Conservation (phyloP, 64 coral and sea anemone genomes). For the Montipora sp. region DNA sequence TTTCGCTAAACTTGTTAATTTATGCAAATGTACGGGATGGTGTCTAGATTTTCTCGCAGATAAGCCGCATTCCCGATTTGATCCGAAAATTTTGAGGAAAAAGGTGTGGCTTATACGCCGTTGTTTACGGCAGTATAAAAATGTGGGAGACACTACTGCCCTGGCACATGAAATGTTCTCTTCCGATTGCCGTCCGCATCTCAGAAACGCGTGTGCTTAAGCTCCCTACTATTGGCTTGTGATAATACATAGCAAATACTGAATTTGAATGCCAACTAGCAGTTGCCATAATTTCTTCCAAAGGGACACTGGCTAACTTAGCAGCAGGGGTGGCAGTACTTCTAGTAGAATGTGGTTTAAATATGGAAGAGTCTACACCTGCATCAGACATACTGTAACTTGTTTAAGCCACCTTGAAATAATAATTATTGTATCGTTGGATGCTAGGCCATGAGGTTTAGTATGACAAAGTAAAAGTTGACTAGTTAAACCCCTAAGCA, state of each 20-base stretch:
- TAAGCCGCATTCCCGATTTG: no score
- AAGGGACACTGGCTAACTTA: slow-evolving; percentile 46
- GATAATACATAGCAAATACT: slow-evolving; percentile 62
- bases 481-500: slow-evolving; percentile 26
- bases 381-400: slow-evolving; percentile 24
- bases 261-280: slow-evolving; percentile 67
- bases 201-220: no score
- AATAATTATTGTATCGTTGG: not conserved
- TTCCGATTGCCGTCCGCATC: no score
- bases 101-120: no score
- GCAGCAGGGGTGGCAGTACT: slow-evolving; percentile 62
- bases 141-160: no score
- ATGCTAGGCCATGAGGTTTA: slow-evolving; percentile 68
- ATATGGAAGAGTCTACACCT: slow-evolving; percentile 49
- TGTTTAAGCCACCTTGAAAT: no score
- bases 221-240: slow-evolving; percentile 25
- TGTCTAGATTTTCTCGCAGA: no score
- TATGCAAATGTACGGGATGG: no score
- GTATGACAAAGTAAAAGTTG: slow-evolving; percentile 61
- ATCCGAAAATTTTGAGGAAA: no score
- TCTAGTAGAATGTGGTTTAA: slow-evolving; percentile 61
- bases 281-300: slow-evolving; percentile 58
- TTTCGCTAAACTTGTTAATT: no score
- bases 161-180: no score
- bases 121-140: no score